Percentiles rank a stretch among this genome's conserved stretches.
Evolutionary conservation across 2,888 invertebrate species (phyloP).

Genomic region (Panopea generosa): DNA sequence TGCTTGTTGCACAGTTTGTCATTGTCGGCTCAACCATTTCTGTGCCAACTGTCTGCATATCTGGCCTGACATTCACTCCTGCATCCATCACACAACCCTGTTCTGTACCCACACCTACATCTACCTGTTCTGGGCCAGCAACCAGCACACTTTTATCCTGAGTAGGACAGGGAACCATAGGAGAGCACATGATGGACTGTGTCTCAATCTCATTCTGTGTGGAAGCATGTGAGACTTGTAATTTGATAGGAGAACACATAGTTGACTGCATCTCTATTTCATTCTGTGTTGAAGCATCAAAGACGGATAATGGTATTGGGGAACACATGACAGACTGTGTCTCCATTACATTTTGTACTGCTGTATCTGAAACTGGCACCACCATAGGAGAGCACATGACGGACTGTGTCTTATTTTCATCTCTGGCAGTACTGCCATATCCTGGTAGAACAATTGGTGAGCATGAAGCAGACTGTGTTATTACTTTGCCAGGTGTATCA

Average conservation of each 20-base stretch:
- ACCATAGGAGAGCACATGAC: constrained; percentile 23
- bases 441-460: constrained; percentile 31
- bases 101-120: constrained; percentile 30
- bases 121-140: constrained; percentile 30
- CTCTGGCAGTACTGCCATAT: background rate
- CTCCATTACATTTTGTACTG: constrained; percentile 17
- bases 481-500: constrained; percentile 21
- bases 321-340: constrained; percentile 38
- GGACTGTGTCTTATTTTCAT: constrained; percentile 26
- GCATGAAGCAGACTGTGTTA: constrained; percentile 26
- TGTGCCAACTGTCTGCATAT: constrained; percentile 36
- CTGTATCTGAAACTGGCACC: constrained; percentile 10
- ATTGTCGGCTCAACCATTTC: constrained; percentile 64
- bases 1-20: constrained; percentile 62
- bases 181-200: constrained; percentile 35
- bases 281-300: constrained; percentile 41
- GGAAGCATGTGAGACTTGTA: constrained; percentile 19
- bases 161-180: constrained; percentile 45
- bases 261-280: constrained; percentile 29
- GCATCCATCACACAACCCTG: constrained; percentile 18
- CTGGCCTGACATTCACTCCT: constrained; percentile 42
- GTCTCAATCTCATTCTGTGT: constrained; percentile 31
- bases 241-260: constrained; percentile 40
- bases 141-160: constrained; percentile 45
- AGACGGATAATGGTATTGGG: constrained; percentile 23